Evolutionary conservation across 2,888 invertebrate genomes (phyloP).

Genomic region (Cotesia congregata): DNA sequence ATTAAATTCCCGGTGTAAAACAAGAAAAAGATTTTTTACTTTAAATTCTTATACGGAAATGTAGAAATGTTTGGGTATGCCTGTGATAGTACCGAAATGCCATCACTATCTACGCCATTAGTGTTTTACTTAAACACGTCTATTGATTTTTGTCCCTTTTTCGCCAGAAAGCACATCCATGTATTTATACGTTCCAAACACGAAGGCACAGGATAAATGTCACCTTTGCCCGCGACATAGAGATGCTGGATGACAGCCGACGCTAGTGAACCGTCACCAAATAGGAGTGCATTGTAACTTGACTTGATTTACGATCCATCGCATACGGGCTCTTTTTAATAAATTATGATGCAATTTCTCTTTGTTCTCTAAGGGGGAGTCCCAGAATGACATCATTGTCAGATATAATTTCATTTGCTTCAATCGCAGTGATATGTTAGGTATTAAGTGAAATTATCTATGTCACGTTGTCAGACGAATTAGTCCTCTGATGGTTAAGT

Average conservation of each 20-base stretch:
- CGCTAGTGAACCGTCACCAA: conserved; percentile 45
- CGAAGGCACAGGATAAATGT: conserved; percentile 37
- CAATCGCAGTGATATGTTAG: background rate
- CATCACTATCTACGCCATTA: background rate
- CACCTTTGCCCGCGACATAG: conserved; percentile 33
- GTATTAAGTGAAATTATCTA: background rate
- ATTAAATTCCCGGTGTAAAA: conserved; percentile 9
- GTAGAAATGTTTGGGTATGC: background rate
- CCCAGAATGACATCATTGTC: background rate
- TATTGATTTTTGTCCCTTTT: conserved; percentile 31
- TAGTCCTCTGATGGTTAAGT: too few species aligned
- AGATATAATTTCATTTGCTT: background rate
- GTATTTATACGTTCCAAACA: conserved; percentile 36
- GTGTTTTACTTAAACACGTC: background rate
- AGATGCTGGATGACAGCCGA: conserved; percentile 28
- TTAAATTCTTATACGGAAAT: background rate
- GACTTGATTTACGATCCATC: conserved; percentile 32
- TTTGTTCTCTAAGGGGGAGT: background rate
- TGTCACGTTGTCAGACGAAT: background rate
- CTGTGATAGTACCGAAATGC: background rate
- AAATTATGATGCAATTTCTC: background rate
- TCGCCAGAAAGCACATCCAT: conserved; percentile 15
- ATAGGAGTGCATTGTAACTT: conserved; percentile 46
- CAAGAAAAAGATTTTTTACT: background rate
- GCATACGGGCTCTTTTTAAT: background rate